A percentile compares a stretch with the other conserved stretches of the same genome.
These are phyloP conservation scores for Harpagifer antarcticus DNA, from an alignment of 2,797 vertebrate genomes.

Conservation along the genomic window DNA sequence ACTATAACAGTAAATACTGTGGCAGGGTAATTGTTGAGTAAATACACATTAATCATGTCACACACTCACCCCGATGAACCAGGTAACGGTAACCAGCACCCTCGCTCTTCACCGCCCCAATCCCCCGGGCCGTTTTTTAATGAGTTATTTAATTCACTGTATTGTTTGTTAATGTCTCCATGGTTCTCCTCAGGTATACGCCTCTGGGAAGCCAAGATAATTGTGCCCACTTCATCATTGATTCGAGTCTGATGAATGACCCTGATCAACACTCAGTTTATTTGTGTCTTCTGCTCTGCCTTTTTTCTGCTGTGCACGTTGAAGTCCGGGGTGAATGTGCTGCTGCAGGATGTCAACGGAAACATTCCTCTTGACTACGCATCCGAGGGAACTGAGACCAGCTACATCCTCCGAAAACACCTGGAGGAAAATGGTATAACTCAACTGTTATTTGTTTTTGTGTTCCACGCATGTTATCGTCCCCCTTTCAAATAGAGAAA, in stretches of 20 bases:
- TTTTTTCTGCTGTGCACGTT: conserved; percentile 12
- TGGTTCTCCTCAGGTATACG: conserved; percentile 51
- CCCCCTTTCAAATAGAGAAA: conserved; percentile 1
- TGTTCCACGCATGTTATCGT: not conserved
- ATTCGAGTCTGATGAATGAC: conserved; percentile 68
- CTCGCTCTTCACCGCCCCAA: conserved; percentile 12
- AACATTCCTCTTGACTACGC: conserved; percentile 93
- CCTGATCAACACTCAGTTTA: conserved; percentile 53
- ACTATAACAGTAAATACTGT: conserved; percentile 36
- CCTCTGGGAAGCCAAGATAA: conserved; percentile 76
- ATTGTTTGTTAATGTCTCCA: conserved; percentile 64
- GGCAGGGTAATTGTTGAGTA: conserved; percentile 50
- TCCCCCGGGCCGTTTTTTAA: conserved; percentile 63
- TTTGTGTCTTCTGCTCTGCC: conserved; percentile 38
- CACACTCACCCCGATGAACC: conserved; percentile 32
- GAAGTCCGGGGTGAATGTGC: conserved; percentile 92
- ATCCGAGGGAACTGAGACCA: conserved; percentile 91
- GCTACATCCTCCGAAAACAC: conserved; percentile 90
- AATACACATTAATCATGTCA: conserved; percentile 79
- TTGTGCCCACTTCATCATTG: conserved; percentile 74
- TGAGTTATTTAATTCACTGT: conserved; percentile 76
- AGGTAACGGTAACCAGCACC: conserved; percentile 47
- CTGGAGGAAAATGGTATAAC: conserved; percentile 93
- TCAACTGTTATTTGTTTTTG: not conserved
- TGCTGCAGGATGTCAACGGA: conserved; percentile 94